Evolutionary conservation across 2,797 vertebrate genomes (phyloP).

Genomic region (Echeneis naucrates): DNA sequence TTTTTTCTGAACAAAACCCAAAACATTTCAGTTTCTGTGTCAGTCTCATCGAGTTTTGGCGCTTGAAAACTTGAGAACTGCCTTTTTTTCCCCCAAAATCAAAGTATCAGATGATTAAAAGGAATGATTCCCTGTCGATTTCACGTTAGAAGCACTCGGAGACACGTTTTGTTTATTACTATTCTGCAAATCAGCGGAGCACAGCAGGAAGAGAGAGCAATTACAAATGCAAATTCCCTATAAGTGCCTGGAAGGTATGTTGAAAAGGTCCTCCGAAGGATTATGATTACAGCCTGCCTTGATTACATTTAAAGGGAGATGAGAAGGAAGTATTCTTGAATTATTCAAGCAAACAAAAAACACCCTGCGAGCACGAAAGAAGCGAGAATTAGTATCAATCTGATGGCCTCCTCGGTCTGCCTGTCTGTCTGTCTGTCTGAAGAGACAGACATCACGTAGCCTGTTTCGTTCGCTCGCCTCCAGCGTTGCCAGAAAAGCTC

Average conservation of each 20-base stretch:
- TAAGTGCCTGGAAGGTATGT: conserved; percentile 76
- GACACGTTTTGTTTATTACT: conserved; percentile 79
- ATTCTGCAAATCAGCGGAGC: conserved; percentile 71
- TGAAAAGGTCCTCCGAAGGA: conserved; percentile 75
- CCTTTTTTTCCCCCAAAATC: conserved; percentile 32
- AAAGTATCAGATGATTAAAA: conserved; percentile 75
- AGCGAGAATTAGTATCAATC: conserved; percentile 23
- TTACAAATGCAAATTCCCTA: conserved; percentile 80
- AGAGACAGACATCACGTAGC: conserved; percentile 40
- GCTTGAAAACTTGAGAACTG: conserved; percentile 41
- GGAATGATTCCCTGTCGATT: conserved; percentile 68
- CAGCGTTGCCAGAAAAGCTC: conserved; percentile 13
- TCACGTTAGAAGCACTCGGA: conserved; percentile 59
- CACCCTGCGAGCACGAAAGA: conserved; percentile 51
- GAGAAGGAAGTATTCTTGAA: conserved; percentile 66
- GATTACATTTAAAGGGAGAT: conserved; percentile 73
- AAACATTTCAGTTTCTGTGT: conserved; percentile 16
- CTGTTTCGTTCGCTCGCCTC: conserved; percentile 32
- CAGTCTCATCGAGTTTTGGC: conserved; percentile 2
- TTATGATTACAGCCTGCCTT: conserved; percentile 78
- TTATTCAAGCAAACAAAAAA: conserved; percentile 76
- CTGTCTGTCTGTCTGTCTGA: no score
- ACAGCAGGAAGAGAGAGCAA: conserved; percentile 65
- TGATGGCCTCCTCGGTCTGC: conserved; percentile 17
- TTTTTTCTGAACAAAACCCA: conserved; percentile 14